Percentiles rank a stretch among this genome's conserved stretches.
Conservation (phyloP, 2,888 invertebrate genomes). For the Leptinotarsa rubiginosa region DNA sequence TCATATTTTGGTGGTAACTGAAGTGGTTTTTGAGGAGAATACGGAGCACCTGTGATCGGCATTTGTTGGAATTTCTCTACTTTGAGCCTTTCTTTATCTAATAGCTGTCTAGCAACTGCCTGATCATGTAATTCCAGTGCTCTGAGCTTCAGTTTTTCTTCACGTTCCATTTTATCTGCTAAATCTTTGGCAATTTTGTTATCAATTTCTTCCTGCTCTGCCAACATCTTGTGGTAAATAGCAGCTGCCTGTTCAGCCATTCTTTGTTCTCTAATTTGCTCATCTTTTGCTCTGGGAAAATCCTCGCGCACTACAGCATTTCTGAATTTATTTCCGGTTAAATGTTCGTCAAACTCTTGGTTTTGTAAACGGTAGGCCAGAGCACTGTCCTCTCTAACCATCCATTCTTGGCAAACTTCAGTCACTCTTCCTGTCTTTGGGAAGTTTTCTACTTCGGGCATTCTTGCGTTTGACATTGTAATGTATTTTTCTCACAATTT, state of each 20-base stretch:
- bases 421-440: slow-evolving; percentile 77
- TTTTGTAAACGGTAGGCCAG: slow-evolving; percentile 84
- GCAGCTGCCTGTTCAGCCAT: slow-evolving; percentile 74
- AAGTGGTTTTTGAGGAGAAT: slow-evolving; percentile 53
- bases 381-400: slow-evolving; percentile 86
- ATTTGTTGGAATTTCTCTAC: slow-evolving; percentile 46
- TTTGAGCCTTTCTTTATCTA: slow-evolving; percentile 63
- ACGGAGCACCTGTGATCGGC: slow-evolving; percentile 27
- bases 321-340: slow-evolving; percentile 78
- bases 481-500: slow-evolving; percentile 2
- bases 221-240: slow-evolving; percentile 71
- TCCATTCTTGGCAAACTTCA: slow-evolving; percentile 85
- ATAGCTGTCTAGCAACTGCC: slow-evolving; percentile 68
- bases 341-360: slow-evolving; percentile 84
- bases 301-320: slow-evolving; percentile 84
- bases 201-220: slow-evolving; percentile 79
- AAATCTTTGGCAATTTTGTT: slow-evolving; percentile 75
- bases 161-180: slow-evolving; percentile 74
- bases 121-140: slow-evolving; percentile 70
- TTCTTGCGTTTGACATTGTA: slow-evolving; percentile 54
- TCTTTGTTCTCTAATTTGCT: slow-evolving; percentile 78
- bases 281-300: slow-evolving; percentile 79
- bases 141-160: slow-evolving; percentile 69
- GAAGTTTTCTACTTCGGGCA: slow-evolving; percentile 67
- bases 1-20: slow-evolving; percentile 48